These are phyloP conservation scores for Phenacoccus solenopsis DNA, from an alignment of 1,140 invertebrate genomes.

Conservation along the genomic window DNA sequence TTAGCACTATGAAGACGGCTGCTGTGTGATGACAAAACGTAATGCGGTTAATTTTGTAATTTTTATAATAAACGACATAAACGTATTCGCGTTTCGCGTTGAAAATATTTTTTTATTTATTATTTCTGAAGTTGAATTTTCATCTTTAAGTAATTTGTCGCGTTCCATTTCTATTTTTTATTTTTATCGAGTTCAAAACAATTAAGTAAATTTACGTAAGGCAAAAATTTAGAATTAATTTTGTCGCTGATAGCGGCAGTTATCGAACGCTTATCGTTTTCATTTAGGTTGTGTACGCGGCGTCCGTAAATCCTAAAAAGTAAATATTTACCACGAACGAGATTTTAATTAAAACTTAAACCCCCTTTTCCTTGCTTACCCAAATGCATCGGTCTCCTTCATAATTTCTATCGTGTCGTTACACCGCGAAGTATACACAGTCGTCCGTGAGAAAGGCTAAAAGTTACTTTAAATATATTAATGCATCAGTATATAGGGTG, in stretches of 20 bases:
- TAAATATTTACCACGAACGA: not conserved
- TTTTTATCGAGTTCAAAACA: too few species aligned
- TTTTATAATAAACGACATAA: too few species aligned
- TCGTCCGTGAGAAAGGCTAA: not conserved
- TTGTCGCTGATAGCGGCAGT: not conserved
- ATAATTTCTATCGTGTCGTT: not conserved
- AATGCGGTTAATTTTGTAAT: too few species aligned
- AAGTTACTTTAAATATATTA: not conserved
- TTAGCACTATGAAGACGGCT: too few species aligned
- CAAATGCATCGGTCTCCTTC: not conserved
- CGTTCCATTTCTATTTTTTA: too few species aligned
- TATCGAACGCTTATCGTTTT: not conserved
- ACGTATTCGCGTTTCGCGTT: too few species aligned
- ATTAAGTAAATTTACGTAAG: too few species aligned
- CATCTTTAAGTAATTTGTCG: too few species aligned
- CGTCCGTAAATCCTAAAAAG: not conserved
- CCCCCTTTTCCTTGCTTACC: not conserved
- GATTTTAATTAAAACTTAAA: not conserved
- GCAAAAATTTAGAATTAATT: too few species aligned
- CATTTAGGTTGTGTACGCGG: not conserved
- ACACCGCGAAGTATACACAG: not conserved
- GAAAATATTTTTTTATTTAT: too few species aligned
- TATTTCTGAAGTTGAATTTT: too few species aligned
- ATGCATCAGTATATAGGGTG: not conserved
- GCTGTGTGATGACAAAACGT: too few species aligned